Evolutionary conservation across 64 coral and sea anemone genomes (phyloP), one percentile per base, ranked within the genome.

Genomic region (Actinia tenebrosa): DNA sequence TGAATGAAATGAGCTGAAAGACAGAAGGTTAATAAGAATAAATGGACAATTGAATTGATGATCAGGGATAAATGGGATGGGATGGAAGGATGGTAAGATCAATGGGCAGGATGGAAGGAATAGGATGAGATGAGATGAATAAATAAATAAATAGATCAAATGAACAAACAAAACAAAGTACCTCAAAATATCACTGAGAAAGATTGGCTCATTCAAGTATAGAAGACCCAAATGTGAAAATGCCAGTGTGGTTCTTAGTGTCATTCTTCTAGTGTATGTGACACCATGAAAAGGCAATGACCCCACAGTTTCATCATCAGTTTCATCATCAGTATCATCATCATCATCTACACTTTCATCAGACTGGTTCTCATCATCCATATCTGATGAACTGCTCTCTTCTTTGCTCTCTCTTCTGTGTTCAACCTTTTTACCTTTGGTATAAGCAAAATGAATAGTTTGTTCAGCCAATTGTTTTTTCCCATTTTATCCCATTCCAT

Each of bases 101-200:
- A 6, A 55, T 55, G 5, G 5, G 53, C 56, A 58, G 5, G 56
- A 58, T 58, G 56, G 56, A 16, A 58, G 10, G 15, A 16, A 16
- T 11, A 13, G 56, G 56, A 58, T 58, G 56, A 11, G 56, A 58
- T 22, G n/a, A 22, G 63, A 66, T 66, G 63, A 19, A 66, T 66
- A 19, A n/a, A n/a, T 37, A 37, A 37, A 37, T 37, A 37, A 37
- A 37, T 37, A 22, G 63, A 66, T 22, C 3, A n/a, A 22, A n/a
- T 22, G 3, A 23, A 66, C 15, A 66, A 66, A n/a, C 7, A 42
- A 72, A 75, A 13, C 42, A 42, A 1, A 75, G 26, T 30, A 80
- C 87, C 56, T 80, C 19, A 80, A 23, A 37, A 81, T 30, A 18
- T 81, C 86, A 88, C 22, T 86, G 52, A 88, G 86, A 62, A 88